A percentile compares a stretch with the other conserved stretches of the same genome.
Conservation (phyloP, 2,888 invertebrate species). For the Rhorus exstirpatorius region DNA sequence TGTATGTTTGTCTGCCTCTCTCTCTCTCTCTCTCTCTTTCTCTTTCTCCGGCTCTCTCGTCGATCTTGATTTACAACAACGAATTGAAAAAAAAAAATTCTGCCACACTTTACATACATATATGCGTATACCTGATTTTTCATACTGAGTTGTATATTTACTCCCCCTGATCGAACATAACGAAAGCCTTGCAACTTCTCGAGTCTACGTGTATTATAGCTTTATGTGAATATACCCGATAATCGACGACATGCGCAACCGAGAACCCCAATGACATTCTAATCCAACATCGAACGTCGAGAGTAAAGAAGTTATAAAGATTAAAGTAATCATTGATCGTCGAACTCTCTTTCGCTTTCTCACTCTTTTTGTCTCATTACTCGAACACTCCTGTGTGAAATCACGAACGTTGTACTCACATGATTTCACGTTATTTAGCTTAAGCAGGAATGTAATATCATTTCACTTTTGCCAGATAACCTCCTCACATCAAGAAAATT, state of each 20-base stretch:
- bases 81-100: conserved; percentile 34
- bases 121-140: conserved; percentile 45
- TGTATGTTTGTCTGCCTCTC: no score
- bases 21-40: not conserved
- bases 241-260: conserved; percentile 62
- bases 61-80: conserved; percentile 64
- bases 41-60: conserved; percentile 20
- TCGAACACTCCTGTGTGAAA: conserved; percentile 51
- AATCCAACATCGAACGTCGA: conserved; percentile 51
- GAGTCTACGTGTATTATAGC: conserved; percentile 2
- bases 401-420: conserved; percentile 50
- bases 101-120: conserved; percentile 48
- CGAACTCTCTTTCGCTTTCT: conserved; percentile 34
- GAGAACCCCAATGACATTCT: conserved; percentile 66
- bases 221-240: conserved; percentile 46
- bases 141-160: conserved; percentile 47
- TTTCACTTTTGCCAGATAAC: conserved; percentile 2
- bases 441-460: conserved; percentile 1
- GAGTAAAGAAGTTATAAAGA: conserved; percentile 61
- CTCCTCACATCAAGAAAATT: conserved; percentile 8
- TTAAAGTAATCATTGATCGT: conserved; percentile 64
- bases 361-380: conserved; percentile 14
- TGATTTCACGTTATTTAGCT: conserved; percentile 25
- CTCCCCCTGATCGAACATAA: conserved; percentile 39
- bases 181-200: conserved; percentile 44